These are phyloP conservation scores for Troides aeacus DNA, from an alignment of 2,888 invertebrate species.

Conservation along the genomic window DNA sequence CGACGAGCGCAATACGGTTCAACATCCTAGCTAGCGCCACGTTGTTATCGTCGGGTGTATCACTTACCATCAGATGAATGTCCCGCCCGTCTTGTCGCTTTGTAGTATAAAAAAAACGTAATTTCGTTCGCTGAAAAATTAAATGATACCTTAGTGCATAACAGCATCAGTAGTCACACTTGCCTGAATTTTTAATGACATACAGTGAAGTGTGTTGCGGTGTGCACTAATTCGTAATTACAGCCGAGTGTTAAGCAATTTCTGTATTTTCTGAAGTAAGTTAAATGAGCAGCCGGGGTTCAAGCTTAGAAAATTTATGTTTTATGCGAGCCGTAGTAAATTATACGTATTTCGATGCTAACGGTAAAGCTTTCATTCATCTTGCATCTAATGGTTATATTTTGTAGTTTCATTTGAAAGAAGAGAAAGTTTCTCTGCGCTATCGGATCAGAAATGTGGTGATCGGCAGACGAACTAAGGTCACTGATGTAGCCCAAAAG, in stretches of 20 bases:
- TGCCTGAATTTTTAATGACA: constrained; percentile 59
- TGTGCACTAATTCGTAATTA: constrained; percentile 67
- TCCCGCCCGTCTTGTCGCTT: too few relatives aligned
- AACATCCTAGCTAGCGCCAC: too few relatives aligned
- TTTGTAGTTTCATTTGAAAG: too few relatives aligned
- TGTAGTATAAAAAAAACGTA: neutral
- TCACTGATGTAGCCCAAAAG: too few relatives aligned
- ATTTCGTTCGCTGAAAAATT: neutral
- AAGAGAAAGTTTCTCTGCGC: too few relatives aligned
- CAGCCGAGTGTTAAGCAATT: constrained; percentile 32
- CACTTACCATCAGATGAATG: too few relatives aligned
- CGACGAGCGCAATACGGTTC: too few relatives aligned
- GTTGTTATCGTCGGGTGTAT: too few relatives aligned
- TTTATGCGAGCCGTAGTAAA: neutral
- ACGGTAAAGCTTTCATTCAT: neutral
- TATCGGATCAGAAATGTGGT: too few relatives aligned
- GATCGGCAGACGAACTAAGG: too few relatives aligned
- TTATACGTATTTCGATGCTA: neutral
- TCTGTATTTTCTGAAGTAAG: constrained; percentile 23
- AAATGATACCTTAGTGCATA: constrained; percentile 35
- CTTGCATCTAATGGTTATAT: too few relatives aligned
- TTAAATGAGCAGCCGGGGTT: constrained; percentile 15
- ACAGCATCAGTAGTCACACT: constrained; percentile 45
- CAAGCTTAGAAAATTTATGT: constrained; percentile 11
- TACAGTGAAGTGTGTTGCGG: constrained; percentile 35